These are phyloP conservation scores for Hypomecis atomaria DNA, from an alignment of 2,888 invertebrate genomes.

Conservation along the genomic window DNA sequence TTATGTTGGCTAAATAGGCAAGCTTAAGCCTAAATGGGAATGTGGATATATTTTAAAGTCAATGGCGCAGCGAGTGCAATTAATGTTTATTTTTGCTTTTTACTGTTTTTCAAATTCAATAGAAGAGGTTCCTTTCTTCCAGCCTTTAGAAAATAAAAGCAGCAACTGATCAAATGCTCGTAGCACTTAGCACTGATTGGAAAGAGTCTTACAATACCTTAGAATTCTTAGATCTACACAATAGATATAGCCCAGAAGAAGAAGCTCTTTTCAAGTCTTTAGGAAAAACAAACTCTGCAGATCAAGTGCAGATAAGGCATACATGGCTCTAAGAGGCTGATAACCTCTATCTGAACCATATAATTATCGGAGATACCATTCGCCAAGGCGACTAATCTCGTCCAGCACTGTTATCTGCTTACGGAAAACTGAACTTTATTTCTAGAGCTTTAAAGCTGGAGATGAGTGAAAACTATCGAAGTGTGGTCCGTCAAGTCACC, in stretches of 20 bases:
- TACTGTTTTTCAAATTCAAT: constrained; percentile 14
- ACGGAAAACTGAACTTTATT: constrained; percentile 54
- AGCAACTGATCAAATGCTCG: constrained; percentile 7
- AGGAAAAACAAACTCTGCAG: constrained; percentile 58
- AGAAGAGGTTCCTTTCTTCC: constrained; percentile 13
- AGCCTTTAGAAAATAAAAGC: constrained; percentile 10
- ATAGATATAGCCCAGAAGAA: neutral
- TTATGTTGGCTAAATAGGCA: constrained; percentile 15
- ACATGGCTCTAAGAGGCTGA: constrained; percentile 77
- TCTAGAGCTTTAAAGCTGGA: constrained; percentile 46
- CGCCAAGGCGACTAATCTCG: constrained; percentile 67
- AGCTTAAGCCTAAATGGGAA: constrained; percentile 23
- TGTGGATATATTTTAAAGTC: constrained; percentile 6
- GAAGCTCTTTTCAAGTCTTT: constrained; percentile 31
- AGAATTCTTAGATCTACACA: neutral
- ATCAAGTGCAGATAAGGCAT: constrained; percentile 67
- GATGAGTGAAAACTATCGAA: constrained; percentile 39
- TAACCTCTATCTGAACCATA: constrained; percentile 79
- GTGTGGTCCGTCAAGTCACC: constrained; percentile 60
- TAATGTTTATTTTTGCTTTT: constrained; percentile 11
- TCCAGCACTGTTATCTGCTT: constrained; percentile 45
- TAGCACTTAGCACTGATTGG: constrained; percentile 3
- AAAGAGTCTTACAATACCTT: neutral
- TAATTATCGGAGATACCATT: constrained; percentile 81
- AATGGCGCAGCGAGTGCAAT: constrained; percentile 5